Base-by-base conservation (phyloP, 2,888 invertebrate genomes). In the Cryptus armator region DNA sequence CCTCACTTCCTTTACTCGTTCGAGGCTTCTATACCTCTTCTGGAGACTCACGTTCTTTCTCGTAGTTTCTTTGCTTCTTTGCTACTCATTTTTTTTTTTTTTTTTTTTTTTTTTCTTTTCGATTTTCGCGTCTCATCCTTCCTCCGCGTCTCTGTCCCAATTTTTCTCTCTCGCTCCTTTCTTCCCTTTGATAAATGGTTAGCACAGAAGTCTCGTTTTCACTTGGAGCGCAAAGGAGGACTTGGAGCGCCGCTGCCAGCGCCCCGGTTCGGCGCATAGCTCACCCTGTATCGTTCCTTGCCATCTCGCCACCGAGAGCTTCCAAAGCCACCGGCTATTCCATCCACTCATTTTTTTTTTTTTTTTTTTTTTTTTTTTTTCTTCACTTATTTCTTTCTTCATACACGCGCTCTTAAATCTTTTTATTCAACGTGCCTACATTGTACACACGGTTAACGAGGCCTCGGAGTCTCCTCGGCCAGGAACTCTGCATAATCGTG, bases 121-220 rank as follows among this genome's bases (percentile, higher is more conserved):
- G 32, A 48, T 75, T 75, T 64, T 64, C 32, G 19, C 75, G 48
- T 37, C 37, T 37, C 43, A 56, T 83, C 56, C 46, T 19, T 43
- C 80, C 48, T 43, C 70, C 77, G 67, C 56, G 16, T 19, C 56
- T 56, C 19, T 19, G 12, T 56, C 56, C 83, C 64, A 46, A 59
- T 46, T 67, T 66, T 56, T 19, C 53, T 53, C 43, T 82, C 78
- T 68, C 87, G 86, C 68, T 81, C 51, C 85, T 71, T 81, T 81
- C 84, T 83, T 76, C 85, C 83, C 89, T 89, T 90, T 91, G 92
- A 92, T 91, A 90, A 92, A 92, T 91, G 89, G 87, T 74, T 81
- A 85, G 86, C 64, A 48, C 66, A 86, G 89, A 85, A 88, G 89
- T 89, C 87, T 84, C 87, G 86, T 87, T 88, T 90, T 88, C 89